A percentile compares a stretch with the other conserved stretches of the same genome.
phyloP scores from a whole-genome alignment of 2,113 vertebrate species.

The Oreochromis spilurus region DNA sequence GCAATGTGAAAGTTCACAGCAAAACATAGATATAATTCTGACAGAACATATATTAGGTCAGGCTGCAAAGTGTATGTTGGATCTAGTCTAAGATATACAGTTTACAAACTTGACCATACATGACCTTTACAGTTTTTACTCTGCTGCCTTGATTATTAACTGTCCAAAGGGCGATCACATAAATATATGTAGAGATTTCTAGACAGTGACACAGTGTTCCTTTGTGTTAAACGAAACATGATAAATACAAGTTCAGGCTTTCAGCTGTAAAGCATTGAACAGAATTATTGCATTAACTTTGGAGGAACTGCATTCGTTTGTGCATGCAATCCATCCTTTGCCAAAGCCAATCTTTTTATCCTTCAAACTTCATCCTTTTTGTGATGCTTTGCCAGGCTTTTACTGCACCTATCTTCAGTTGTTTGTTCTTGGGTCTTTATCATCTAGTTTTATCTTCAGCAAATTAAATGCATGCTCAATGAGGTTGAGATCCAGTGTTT shows the following conservation, averaged over 20 bases:
- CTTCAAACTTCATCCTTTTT: neutral
- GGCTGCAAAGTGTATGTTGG: neutral
- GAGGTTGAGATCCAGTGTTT: neutral
- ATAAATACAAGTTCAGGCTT: neutral
- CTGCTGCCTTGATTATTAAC: neutral
- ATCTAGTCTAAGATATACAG: neutral
- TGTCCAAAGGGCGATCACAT: neutral
- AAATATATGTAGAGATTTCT: neutral
- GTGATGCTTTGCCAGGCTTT: neutral
- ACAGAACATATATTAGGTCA: neutral
- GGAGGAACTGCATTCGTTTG: neutral
- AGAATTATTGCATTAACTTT: neutral
- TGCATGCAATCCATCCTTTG: neutral
- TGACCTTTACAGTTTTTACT: neutral
- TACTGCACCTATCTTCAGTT: neutral
- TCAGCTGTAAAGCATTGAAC: neutral
- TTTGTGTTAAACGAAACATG: neutral
- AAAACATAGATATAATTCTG: neutral
- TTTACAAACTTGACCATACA: neutral
- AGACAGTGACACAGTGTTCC: neutral
- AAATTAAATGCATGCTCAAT: neutral
- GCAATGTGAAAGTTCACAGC: neutral
- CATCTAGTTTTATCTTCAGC: neutral
- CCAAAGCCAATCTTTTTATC: neutral
- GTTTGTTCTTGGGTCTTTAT: neutral